Evolutionary conservation across 2,888 invertebrate species (phyloP).

Genomic region (Drosophila mimetica): DNA sequence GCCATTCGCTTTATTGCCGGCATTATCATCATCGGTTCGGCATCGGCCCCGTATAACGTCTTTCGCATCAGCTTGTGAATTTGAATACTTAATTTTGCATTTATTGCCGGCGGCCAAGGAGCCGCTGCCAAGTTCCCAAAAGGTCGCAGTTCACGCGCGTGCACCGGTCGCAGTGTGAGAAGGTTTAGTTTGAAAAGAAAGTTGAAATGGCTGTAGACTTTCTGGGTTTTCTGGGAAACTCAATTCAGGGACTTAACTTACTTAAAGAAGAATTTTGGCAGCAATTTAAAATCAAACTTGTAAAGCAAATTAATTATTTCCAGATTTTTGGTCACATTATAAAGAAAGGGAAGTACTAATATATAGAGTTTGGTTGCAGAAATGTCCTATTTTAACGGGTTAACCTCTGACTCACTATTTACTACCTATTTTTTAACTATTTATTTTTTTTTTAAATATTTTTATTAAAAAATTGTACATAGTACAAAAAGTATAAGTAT

Average conservation of each 20-base stretch:
- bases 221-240: neutral
- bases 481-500: too few species aligned
- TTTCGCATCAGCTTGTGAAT: constrained; percentile 65
- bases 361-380: too few species aligned
- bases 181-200: constrained; percentile 37
- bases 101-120: constrained; percentile 36
- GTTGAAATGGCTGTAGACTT: neutral
- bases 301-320: too few species aligned
- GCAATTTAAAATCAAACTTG: too few species aligned
- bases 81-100: constrained; percentile 70
- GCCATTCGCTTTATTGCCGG: constrained; percentile 79
- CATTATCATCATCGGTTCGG: constrained; percentile 62
- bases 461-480: too few species aligned
- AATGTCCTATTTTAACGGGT: too few species aligned
- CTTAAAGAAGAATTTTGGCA: too few species aligned
- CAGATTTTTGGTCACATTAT: too few species aligned
- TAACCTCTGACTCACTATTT: too few species aligned
- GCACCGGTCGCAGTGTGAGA: constrained; percentile 50
- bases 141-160: constrained; percentile 70
- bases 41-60: constrained; percentile 30
- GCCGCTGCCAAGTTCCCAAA: constrained; percentile 35
- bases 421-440: too few species aligned
- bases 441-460: too few species aligned
- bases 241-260: neutral
- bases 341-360: too few species aligned